Conservation (phyloP, 2,113 vertebrate genomes). For the Capreolus pygargus region DNA sequence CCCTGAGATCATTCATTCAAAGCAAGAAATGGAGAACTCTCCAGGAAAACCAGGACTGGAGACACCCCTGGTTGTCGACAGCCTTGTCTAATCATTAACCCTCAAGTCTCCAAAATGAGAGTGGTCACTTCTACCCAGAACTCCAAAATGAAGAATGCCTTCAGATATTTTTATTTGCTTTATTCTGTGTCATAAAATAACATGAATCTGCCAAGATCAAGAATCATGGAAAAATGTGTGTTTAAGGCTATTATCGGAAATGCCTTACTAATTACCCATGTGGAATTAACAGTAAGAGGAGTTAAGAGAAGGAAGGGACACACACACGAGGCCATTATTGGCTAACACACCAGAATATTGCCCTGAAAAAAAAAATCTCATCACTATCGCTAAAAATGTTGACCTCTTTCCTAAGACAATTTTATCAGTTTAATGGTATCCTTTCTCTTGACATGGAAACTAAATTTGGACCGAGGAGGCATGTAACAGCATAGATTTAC, state of each 20-base stretch:
- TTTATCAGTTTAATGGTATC: neutral
- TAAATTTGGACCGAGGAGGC: neutral
- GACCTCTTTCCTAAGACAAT: neutral
- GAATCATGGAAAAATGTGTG: neutral
- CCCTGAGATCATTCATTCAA: constrained; percentile 39
- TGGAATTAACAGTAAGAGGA: neutral
- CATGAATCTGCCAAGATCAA: neutral
- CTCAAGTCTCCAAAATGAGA: neutral
- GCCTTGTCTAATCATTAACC: constrained; percentile 26
- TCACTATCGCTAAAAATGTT: neutral
- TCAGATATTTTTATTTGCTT: neutral
- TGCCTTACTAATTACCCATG: neutral
- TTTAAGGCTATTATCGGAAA: neutral
- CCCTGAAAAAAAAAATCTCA: constrained; percentile 30
- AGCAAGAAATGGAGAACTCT: neutral
- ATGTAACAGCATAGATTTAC: neutral
- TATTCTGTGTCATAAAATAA: neutral
- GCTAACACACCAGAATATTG: neutral
- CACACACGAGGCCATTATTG: neutral
- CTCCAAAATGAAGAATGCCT: neutral
- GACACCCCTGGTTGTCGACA: neutral
- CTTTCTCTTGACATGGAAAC: constrained; percentile 1
- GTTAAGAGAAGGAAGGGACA: neutral
- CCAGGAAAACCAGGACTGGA: neutral
- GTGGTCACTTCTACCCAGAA: neutral